A percentile compares a stretch with the other conserved stretches of the same genome.
Evolutionary conservation across 2,888 invertebrate species (phyloP).

Genomic region (Apotomis turbidana): DNA sequence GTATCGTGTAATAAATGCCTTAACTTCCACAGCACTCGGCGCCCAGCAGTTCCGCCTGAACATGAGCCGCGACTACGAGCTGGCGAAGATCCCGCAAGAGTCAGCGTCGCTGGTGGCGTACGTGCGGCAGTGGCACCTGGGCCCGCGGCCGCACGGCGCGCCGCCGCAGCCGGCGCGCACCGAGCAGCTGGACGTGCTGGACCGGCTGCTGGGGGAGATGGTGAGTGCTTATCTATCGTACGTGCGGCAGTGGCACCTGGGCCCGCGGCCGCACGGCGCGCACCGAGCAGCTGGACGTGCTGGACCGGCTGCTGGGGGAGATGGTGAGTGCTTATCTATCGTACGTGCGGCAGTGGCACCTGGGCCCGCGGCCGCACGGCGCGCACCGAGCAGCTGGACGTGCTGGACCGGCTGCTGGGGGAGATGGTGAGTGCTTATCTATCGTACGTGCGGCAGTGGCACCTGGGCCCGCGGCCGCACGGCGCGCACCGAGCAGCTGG

Average conservation of each 20-base stretch:
- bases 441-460: slow-evolving; percentile 89
- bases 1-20: neutral
- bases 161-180: slow-evolving; percentile 66
- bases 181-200: slow-evolving; percentile 70
- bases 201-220: slow-evolving; percentile 58
- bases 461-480: slow-evolving; percentile 80
- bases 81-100: slow-evolving; percentile 89
- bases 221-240: slow-evolving; percentile 84
- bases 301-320: slow-evolving; percentile 61
- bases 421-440: slow-evolving; percentile 76
- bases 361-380: slow-evolving; percentile 73
- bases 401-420: slow-evolving; percentile 60
- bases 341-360: slow-evolving; percentile 89
- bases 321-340: slow-evolving; percentile 80
- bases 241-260: slow-evolving; percentile 88
- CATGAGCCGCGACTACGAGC: slow-evolving; percentile 91
- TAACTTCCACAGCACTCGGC: slow-evolving; percentile 84
- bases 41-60: slow-evolving; percentile 91
- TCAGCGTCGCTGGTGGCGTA: slow-evolving; percentile 89
- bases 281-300: slow-evolving; percentile 72
- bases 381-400: slow-evolving; percentile 73
- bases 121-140: slow-evolving; percentile 88
- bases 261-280: slow-evolving; percentile 65
- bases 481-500: slow-evolving; percentile 74
- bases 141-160: slow-evolving; percentile 63